Conservation (phyloP, 2,888 invertebrate species). For the Caenorhabditis sp. region DNA sequence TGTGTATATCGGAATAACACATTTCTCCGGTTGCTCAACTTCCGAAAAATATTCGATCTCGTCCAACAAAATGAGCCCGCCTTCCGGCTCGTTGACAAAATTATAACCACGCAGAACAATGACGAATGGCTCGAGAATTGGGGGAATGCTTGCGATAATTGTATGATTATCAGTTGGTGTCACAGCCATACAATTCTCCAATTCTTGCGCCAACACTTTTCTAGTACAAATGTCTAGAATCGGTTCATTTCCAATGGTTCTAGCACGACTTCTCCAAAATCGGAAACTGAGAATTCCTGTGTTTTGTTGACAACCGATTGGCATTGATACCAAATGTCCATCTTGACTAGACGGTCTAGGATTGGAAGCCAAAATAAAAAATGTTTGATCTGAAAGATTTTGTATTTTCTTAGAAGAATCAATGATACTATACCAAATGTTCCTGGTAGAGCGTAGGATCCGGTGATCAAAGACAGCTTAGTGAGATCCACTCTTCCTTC, state of each 20-base stretch:
- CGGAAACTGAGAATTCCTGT: conserved; percentile 55
- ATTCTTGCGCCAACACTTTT: conserved; percentile 39
- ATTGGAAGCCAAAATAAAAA: conserved; percentile 56
- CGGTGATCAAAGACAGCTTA: conserved; percentile 52
- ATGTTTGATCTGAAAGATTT: conserved; percentile 39
- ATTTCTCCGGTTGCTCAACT: conserved; percentile 53
- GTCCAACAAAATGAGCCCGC: conserved; percentile 56
- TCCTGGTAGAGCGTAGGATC: conserved; percentile 53
- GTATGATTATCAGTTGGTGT: conserved; percentile 53
- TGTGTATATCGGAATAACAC: conserved; percentile 36
- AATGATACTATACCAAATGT: conserved; percentile 17
- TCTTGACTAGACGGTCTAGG: conserved; percentile 48
- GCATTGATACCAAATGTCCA: conserved; percentile 50
- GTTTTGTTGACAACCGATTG: conserved; percentile 61
- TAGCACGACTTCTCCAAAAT: conserved; percentile 55
- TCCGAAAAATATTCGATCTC: conserved; percentile 57
- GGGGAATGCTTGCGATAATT: conserved; percentile 56
- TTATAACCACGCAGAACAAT: conserved; percentile 57
- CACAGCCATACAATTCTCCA: conserved; percentile 57
- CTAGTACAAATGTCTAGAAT: conserved; percentile 56
- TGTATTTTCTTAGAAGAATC: neutral
- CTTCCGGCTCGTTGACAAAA: conserved; percentile 60
- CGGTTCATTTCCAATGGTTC: conserved; percentile 50
- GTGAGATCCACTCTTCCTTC: conserved; percentile 52
- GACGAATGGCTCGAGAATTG: conserved; percentile 56